Evolutionary conservation across 2,888 invertebrate species (phyloP), one percentile per base, ranked within the genome.

Genomic region (Tinea semifulvella): DNA sequence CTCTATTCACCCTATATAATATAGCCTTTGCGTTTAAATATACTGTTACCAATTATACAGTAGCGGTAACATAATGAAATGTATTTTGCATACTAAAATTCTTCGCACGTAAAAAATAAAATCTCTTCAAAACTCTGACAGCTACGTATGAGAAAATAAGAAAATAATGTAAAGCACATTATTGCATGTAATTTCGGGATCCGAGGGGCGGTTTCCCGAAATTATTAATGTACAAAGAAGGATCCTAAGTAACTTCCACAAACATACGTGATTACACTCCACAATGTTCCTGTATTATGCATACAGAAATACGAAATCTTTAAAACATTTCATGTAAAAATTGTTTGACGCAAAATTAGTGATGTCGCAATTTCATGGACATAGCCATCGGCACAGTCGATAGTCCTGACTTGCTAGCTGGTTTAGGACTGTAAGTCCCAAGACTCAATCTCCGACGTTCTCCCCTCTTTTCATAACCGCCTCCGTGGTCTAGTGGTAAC

Each of bases 51-150:
- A n/a, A n/a, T n/a, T n/a, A n/a, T n/a, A n/a, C n/a, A n/a, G n/a
- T n/a, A n/a, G n/a, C n/a, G n/a, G 53, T 56, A 58, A 59, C 58
- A 60, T 65, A 63, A 65, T 61, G 58, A 57, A 52, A 55, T 8
- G 10, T 61, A 60, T 65, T 62, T 61, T 60, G 57, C 55, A 58
- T 61, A 65, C 60, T 63, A 65, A 66, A 55, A 75, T 75, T 73
- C 69, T 59, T 63, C 61, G 57, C 69, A 71, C 69, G 73, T 71
- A 74, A 69, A 73, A 71, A 70, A 69, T 71, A 73, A 72, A 70
- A 68, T 63, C 65, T 64, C 55, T 54, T 60, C 61, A 58, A 59
- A 65, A 64, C 58, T 63, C 59, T 68, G 69, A 70, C 72, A 69
- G 65, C 56, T 64, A 63, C 60, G 60, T 64, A 66, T 61, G 60